Conservation (phyloP, 1,140 invertebrate species). For the Apis mellifera region DNA sequence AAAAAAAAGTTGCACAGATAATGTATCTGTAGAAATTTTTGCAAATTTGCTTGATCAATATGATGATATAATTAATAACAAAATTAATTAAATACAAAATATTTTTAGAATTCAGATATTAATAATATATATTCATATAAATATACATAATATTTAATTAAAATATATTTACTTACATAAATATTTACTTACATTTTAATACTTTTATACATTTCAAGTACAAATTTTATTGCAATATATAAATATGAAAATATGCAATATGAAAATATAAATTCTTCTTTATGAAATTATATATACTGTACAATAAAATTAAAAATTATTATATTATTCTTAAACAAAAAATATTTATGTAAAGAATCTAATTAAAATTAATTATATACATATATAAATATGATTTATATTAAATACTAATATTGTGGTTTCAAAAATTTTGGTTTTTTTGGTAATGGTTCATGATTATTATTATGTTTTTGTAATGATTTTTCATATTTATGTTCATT, state of each 20-base stretch:
- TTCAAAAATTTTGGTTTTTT: conserved; percentile 77
- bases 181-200: background rate
- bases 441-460: conserved; percentile 55
- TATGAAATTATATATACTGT: background rate
- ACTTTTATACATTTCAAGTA: background rate
- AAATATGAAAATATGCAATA: background rate
- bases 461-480: conserved; percentile 41
- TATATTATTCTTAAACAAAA: background rate
- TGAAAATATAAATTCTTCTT: background rate
- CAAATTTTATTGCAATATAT: background rate
- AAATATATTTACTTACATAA: background rate
- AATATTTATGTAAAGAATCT: background rate
- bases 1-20: background rate
- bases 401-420: conserved; percentile 62
- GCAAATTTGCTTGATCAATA: conserved; percentile 13
- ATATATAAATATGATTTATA: conserved; percentile 23
- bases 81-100: background rate
- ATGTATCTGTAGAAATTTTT: conserved; percentile 50
- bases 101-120: background rate
- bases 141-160: background rate
- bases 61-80: conserved; percentile 3
- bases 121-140: background rate
- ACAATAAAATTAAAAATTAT: background rate
- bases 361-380: conserved; percentile 9
- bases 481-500: conserved; percentile 68